phyloP scores from a whole-genome alignment of 2,797 vertebrate genomes.

The Myripristis jacobus region DNA sequence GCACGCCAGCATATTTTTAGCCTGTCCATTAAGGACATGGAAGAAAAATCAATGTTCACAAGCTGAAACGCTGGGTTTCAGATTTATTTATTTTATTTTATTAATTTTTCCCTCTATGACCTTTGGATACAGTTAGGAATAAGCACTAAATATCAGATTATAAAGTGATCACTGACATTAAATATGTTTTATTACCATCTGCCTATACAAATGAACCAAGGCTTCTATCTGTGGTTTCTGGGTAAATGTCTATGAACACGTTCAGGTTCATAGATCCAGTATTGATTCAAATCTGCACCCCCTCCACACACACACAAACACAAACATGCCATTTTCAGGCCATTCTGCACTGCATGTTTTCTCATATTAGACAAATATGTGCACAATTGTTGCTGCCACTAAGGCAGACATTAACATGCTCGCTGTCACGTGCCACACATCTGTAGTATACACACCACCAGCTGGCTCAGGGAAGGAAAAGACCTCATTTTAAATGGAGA shows the following conservation, averaged over 20 bases:
- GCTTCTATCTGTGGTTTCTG: not conserved
- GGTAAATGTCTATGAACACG: too few relatives aligned
- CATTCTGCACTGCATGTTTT: slow-evolving; percentile 8
- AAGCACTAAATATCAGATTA: slow-evolving; percentile 54
- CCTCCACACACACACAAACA: too few relatives aligned
- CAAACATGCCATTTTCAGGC: slow-evolving; percentile 13
- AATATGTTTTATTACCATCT: too few relatives aligned
- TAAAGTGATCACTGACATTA: not conserved
- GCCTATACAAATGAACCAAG: not conserved
- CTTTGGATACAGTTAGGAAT: slow-evolving; percentile 61
- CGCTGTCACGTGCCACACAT: slow-evolving; percentile 43
- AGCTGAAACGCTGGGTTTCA: slow-evolving; percentile 71
- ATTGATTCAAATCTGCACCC: too few relatives aligned
- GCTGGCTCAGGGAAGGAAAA: slow-evolving; percentile 51
- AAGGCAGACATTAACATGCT: slow-evolving; percentile 26
- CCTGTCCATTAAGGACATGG: slow-evolving; percentile 73
- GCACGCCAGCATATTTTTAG: slow-evolving; percentile 75
- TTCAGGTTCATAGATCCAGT: too few relatives aligned
- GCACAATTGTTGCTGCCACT: slow-evolving; percentile 38
- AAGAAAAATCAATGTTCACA: slow-evolving; percentile 78
- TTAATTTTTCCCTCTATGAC: slow-evolving; percentile 47
- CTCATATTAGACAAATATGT: slow-evolving; percentile 14
- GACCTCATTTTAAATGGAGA: slow-evolving; percentile 43
- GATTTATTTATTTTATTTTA: slow-evolving; percentile 39
- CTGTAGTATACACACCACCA: slow-evolving; percentile 51